Evolutionary conservation across 2,797 vertebrate genomes (phyloP), one percentile per base, ranked within the genome.

Genomic region (Pterois miles): DNA sequence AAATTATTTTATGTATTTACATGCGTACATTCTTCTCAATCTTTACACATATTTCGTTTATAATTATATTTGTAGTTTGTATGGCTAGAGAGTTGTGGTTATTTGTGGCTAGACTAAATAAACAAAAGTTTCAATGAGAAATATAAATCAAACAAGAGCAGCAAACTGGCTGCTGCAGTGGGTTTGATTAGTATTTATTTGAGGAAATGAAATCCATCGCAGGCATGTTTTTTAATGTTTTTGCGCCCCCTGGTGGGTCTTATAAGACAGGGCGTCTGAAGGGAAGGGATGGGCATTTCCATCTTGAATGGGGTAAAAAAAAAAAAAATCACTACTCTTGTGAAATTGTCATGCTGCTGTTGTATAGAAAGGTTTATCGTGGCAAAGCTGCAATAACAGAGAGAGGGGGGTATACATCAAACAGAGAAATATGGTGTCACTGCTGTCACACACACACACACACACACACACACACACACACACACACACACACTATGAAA

Each of bases 191-290:
- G 71, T 60, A 52, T 53, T 74, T 2, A 68, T 60, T 77, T 33
- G 16, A 20, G n/a, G 33, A 29, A 52, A 18, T 18, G 29, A 59
- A 5, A 1, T 40, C 14, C 5, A 33, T 29, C 10, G 1, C 8
- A 22, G n/a, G 46, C 13, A 0, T 34, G 29, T 78, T 84, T 82
- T 71, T 18, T 88, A 36, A 81, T 86, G 65, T 62, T 64, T 74
- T 81, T 75, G 83, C 84, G 90, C 89, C 92, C 64, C 74, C 92
- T 89, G 4, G 80, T 88, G 92, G 86, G 8, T 23, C 2, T n/a
- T 8, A 6, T 2, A 4, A 1, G 31, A 59, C 74, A 84, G 13
- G 18, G 58, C 65, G 16, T 7, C 52, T 40, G 23, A 20, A 33
- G 5, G 9, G n/a, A 56, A 38, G 11, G 9, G 20, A 56, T 29